Base-by-base conservation (phyloP, 2,888 invertebrate species). In the Hypolimnas misippus region DNA sequence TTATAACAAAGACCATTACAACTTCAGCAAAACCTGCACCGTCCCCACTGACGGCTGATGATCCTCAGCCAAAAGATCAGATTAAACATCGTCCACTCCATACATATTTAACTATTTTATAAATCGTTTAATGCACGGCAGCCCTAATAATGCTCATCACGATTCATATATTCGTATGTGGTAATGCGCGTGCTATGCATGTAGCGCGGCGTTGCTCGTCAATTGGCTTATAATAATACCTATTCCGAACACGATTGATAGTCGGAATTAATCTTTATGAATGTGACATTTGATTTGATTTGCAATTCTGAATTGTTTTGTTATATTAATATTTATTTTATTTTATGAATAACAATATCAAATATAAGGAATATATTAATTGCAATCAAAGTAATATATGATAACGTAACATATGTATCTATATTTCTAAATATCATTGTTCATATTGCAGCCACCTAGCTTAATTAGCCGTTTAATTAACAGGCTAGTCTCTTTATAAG, bases 91-190 rank as follows among this genome's bases (percentile, higher is more conserved):
- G n/a, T n/a, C n/a, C n/a, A n/a, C n/a, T n/a, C n/a, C n/a, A n/a
- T n/a, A 53, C 29, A 38, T 49, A 12, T 35, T 12, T 4, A 7
- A n/a, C 2, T 50, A 31, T 31, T n/a, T 17, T 8, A 17, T 3
- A 40, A 19, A 21, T 46, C n/a, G 14, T 29, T 46, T 12, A 46
- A n/a, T 10, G 2, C 29, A 29, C 8, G 25, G 29, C 57, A 62
- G 29, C 57, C 62, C 62, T 62, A 53, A 12, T 7, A 46, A 29
- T 17, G 33, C 19, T 57, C 38, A 57, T 53, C 53, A 40, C 31
- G 31, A 62, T 62, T 51, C 33, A 62, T 62, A 54, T 52, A 57
- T 57, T 44, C 46, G 14, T 56, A 40, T 50, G 38, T 25, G 44
- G 56, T 62, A 56, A 57, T 52, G 42, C 29, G n/a, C 14, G 16